Percentiles rank a stretch among this genome's conserved stretches.
Evolutionary conservation across 1,140 invertebrate species (phyloP).

Genomic region (Hylaeus volcanicus): DNA sequence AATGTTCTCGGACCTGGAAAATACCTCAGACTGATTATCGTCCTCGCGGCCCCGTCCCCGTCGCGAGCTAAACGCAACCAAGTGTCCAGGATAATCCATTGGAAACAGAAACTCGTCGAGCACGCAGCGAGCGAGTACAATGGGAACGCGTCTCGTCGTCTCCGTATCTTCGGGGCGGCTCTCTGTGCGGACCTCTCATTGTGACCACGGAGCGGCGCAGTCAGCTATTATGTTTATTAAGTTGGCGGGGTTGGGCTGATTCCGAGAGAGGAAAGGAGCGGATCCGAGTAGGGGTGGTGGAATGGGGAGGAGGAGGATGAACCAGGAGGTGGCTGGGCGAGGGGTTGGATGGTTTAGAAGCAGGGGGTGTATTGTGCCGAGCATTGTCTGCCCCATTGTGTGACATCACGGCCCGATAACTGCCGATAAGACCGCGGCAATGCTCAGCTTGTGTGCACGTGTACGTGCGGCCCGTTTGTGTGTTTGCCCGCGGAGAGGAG

Average conservation of each 20-base stretch:
- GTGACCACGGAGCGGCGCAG: constrained; percentile 74
- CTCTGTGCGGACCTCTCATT: constrained; percentile 74
- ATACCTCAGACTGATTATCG: not conserved
- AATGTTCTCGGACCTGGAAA: not conserved
- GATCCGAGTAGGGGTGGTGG: constrained; percentile 2
- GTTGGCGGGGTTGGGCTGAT: constrained; percentile 71
- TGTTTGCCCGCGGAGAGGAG: constrained; percentile 18
- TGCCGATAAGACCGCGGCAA: constrained; percentile 79
- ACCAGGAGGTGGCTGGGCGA: constrained; percentile 38
- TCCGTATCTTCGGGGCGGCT: constrained; percentile 76
- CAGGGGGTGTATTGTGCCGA: constrained; percentile 78
- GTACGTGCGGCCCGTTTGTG: constrained; percentile 47
- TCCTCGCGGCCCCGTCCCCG: too few species aligned
- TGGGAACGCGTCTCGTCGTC: constrained; percentile 41
- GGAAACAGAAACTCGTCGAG: constrained; percentile 10
- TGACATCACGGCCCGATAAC: constrained; percentile 81
- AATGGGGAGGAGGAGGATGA: constrained; percentile 15
- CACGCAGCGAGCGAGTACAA: constrained; percentile 26
- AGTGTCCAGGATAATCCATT: constrained; percentile 42
- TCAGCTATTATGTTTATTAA: constrained; percentile 82
- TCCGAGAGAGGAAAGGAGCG: constrained; percentile 50
- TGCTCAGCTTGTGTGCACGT: constrained; percentile 66
- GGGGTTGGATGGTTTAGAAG: constrained; percentile 68
- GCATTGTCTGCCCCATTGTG: constrained; percentile 81
- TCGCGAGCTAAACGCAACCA: not conserved